Conservation (phyloP, 2,797 vertebrate species). For the Gymnopithys bicolor region DNA sequence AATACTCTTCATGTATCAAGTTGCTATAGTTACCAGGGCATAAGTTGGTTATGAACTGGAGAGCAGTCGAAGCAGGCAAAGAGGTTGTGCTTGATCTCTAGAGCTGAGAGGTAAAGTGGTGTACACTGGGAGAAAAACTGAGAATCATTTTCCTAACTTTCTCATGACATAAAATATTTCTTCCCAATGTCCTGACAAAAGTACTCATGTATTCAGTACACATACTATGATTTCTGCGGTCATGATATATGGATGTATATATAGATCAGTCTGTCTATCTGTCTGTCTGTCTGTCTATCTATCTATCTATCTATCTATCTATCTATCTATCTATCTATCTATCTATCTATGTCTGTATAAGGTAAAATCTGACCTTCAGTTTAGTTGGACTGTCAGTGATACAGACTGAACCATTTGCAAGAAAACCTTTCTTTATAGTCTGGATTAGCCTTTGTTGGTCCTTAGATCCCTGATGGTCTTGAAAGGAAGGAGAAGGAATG, state of each 20-base stretch:
- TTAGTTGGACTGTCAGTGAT: background rate
- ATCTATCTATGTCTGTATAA: too few relatives aligned
- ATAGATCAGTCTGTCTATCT: too few relatives aligned
- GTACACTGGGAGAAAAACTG: background rate
- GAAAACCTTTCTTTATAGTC: background rate
- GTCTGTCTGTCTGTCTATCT: too few relatives aligned
- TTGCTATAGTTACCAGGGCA: background rate
- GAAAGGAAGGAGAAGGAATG: background rate
- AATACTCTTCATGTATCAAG: background rate
- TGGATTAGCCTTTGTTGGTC: background rate
- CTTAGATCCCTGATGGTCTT: background rate
- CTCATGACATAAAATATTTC: background rate
- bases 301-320: too few relatives aligned
- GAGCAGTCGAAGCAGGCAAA: background rate
- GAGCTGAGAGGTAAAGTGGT: background rate
- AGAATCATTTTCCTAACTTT: background rate
- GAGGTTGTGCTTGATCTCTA: background rate
- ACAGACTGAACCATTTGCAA: background rate
- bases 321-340: too few relatives aligned
- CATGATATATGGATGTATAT: background rate
- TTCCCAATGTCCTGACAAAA: background rate
- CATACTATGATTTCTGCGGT: rapidly evolving
- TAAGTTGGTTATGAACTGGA: background rate
- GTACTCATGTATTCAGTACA: background rate
- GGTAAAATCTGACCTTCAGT: background rate